phyloP scores from a whole-genome alignment of 2,888 invertebrate genomes.

The Isotomurus palustris region DNA sequence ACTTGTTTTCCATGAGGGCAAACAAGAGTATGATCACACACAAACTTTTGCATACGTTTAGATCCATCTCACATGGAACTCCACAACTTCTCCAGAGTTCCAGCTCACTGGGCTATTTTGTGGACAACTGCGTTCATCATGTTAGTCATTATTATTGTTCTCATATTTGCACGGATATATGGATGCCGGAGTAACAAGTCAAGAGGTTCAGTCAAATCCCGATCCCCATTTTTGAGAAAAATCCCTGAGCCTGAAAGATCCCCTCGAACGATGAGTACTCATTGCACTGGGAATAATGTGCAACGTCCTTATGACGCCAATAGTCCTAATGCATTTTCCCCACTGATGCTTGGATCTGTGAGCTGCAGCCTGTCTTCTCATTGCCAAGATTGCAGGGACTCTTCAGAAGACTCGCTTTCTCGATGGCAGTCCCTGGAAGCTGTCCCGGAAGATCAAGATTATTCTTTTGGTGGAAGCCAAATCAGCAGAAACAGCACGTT shows the following conservation, averaged over 20 bases:
- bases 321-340: slow-evolving; percentile 21
- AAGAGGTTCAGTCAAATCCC: not conserved
- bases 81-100: slow-evolving; percentile 18
- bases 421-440: not conserved
- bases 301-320: not conserved
- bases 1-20: too few relatives aligned
- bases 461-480: slow-evolving; percentile 10
- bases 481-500: slow-evolving; percentile 14
- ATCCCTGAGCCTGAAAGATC: slow-evolving; percentile 36
- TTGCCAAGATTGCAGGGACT: not conserved
- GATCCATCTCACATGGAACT: slow-evolving; percentile 19
- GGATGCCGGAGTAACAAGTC: slow-evolving; percentile 22
- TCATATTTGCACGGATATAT: slow-evolving; percentile 31
- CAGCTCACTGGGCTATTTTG: slow-evolving; percentile 37
- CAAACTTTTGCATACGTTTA: slow-evolving; percentile 1
- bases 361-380: not conserved
- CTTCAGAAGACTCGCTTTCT: not conserved
- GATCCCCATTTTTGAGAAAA: slow-evolving; percentile 15
- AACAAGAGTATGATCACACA: not conserved
- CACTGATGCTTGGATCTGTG: slow-evolving; percentile 18
- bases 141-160: slow-evolving; percentile 31
- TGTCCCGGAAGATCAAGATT: slow-evolving; percentile 13
- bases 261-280: slow-evolving; percentile 40
- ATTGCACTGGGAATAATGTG: too few relatives aligned
- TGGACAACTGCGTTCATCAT: slow-evolving; percentile 41